These are phyloP conservation scores for Drepana arcuata DNA, from an alignment of 1,140 invertebrate genomes.

Conservation along the genomic window DNA sequence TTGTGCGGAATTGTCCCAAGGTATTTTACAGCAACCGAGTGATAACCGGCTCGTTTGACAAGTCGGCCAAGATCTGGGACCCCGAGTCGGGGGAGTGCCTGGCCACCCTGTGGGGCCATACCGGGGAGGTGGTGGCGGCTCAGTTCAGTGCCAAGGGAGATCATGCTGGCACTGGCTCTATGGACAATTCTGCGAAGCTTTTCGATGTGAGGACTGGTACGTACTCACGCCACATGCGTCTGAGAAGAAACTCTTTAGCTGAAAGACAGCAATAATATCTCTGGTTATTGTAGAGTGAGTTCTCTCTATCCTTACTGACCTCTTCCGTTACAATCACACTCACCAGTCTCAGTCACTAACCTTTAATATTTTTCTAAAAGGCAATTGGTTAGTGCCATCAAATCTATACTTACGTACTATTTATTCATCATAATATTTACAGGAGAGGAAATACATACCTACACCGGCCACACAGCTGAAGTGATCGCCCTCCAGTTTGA, in stretches of 20 bases:
- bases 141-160: conserved; percentile 78
- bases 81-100: conserved; percentile 77
- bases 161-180: conserved; percentile 80
- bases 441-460: conserved; percentile 72
- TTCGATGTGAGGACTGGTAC: conserved; percentile 72
- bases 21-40: conserved; percentile 81
- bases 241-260: no score
- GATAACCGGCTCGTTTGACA: conserved; percentile 86
- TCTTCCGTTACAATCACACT: no score
- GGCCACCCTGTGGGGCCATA: conserved; percentile 80
- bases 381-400: no score
- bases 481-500: conserved; percentile 82
- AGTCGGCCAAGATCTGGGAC: conserved; percentile 82
- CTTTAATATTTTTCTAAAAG: no score
- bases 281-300: no score
- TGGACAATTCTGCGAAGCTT: conserved; percentile 82
- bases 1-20: no score
- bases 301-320: no score
- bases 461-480: conserved; percentile 80
- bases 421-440: conserved; percentile 1
- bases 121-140: conserved; percentile 80
- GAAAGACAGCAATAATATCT: no score
- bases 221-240: no score
- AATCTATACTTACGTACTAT: no score
- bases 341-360: no score